phyloP scores from a whole-genome alignment of 2,888 invertebrate species.

The Philopedon plagiatum region DNA sequence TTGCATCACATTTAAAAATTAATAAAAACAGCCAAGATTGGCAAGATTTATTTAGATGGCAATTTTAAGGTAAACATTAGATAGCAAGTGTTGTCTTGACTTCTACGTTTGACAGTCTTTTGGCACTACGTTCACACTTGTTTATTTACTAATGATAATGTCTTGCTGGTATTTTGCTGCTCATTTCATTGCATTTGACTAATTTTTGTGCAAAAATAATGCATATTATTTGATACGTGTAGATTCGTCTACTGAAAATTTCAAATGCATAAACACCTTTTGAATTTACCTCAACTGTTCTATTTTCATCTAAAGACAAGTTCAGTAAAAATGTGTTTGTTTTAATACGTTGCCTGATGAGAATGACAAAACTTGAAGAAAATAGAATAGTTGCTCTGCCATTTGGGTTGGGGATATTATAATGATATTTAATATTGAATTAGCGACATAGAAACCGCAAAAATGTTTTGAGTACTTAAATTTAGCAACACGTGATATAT shows the following conservation, averaged over 20 bases:
- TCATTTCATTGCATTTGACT: conserved; percentile 30
- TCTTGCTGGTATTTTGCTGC: conserved; percentile 37
- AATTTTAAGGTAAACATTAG: conserved; percentile 11
- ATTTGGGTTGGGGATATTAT: conserved; percentile 15
- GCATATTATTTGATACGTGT: neutral
- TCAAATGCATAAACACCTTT: neutral
- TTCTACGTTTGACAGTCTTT: neutral
- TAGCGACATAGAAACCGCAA: no score
- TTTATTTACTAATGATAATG: conserved; percentile 16
- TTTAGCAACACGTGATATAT: no score
- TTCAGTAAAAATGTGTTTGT: neutral
- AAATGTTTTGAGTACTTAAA: no score
- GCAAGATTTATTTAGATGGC: neutral
- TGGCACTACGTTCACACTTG: neutral
- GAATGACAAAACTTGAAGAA: neutral
- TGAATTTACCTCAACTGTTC: neutral
- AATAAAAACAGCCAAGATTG: neutral
- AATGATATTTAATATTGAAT: neutral
- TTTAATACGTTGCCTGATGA: neutral
- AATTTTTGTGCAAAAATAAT: conserved; percentile 42
- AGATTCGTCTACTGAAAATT: no score
- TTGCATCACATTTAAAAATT: neutral
- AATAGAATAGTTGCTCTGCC: conserved; percentile 23
- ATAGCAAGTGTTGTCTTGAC: neutral
- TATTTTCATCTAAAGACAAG: neutral